Evolutionary conservation across 2,888 invertebrate genomes (phyloP), one percentile per base, ranked within the genome.

Genomic region (Hemaris fuciformis): DNA sequence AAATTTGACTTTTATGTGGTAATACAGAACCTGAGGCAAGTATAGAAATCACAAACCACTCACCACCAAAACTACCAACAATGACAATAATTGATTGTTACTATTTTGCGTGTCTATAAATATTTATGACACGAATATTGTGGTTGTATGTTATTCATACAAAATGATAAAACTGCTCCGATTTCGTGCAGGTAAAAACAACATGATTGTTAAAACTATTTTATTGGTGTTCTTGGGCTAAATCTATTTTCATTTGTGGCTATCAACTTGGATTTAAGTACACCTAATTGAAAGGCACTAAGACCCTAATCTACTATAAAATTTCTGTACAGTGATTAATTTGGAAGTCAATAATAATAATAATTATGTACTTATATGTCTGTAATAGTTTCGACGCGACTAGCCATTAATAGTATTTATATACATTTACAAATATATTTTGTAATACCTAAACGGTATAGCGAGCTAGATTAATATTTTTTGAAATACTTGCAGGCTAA

Each of bases 221-320:
- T 60, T 71, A 68, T 68, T 74, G 70, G 70, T 71, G 70, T 76
- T 53, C 18, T 53, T 10, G 8, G 27, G 31, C 6, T 53, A 53
- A 53, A 53, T 53, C 10, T 53, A 53, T 53, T 53, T 6, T 31
- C 3, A 53, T 53, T 38, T 53, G 38, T 43, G 31, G 58, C 18
- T 53, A 61, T 38, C 58, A 62, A 41, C 34, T 60, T 46, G 46
- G 66, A 65, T 48, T 81, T 83, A 86, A 85, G 84, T 85, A 89
- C 85, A 79, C 76, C 85, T 88, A 86, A 82, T 77, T 79, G 81
- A 82, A 91, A 91, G 91, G 91, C 91, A 91, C 91, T 91, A 90
- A 82, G 83, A 88, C 87, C 86, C 87, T 89, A 90, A 80, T 79
- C 88, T 90, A 91, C 86, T 63, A 86, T 88, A 87, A 72, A 84